Base-by-base conservation (phyloP, 2,888 invertebrate genomes). In the Choreutis nemorana region DNA sequence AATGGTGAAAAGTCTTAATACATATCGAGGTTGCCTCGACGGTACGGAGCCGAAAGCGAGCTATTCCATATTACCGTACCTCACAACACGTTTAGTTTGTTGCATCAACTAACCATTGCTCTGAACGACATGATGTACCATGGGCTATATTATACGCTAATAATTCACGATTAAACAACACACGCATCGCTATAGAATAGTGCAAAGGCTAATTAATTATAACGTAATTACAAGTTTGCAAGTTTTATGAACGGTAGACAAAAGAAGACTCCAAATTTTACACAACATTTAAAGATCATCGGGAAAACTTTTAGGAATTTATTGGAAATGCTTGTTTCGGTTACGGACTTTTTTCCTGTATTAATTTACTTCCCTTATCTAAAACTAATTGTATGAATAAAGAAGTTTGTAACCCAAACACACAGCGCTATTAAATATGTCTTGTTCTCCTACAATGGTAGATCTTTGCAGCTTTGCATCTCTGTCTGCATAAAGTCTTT, bases 1-100 rank as follows among this genome's bases (percentile, higher is more conserved):
- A 84, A 92, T 93, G 92, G 91, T 92, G 87, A 92, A 91, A 83
- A 87, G 85, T 80, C 81, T 87, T 81, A 90, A 87, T 85, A 83
- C 84, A 73, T 84, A 83, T 81, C 82, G 82, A 77, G 82, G 77
- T 83, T 85, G 83, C 73, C 78, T 87, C 82, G 90, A 91, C 86
- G 91, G 91, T 91, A 91, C 86, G 90, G 71, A 70, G 56, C 55
- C 77, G 71, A 58, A 64, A 57, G 50, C 59, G 54, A 68, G 49
- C 62, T 60, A 61, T 58, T 53, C 52, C 57, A 58, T 59, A 59
- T 56, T 65, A 60, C 65, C 65, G 68, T 75, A 70, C 66, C 64
- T 64, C 59, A 68, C 70, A 53, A 68, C 67, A 65, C 62, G 54
- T 65, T 62, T 67, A 68, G 60, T 73, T 71, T 73, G 64, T 66